phyloP scores from a whole-genome alignment of 1,140 invertebrate genomes.

The Caenorhabditis tropicalis region DNA sequence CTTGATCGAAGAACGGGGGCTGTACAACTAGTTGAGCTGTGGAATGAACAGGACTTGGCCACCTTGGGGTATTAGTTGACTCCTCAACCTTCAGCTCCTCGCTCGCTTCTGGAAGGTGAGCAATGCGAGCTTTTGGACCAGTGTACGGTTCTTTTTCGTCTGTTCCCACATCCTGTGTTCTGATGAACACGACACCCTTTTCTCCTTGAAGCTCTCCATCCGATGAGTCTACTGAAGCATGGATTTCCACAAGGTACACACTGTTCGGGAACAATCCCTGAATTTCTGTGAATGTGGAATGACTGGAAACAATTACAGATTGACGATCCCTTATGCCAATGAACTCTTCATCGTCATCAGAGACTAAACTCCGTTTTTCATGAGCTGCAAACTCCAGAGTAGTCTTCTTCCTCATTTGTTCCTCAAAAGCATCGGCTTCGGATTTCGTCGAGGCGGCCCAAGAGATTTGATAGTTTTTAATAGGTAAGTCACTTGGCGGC shows the following conservation, averaged over 20 bases:
- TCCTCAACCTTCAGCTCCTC: constrained; percentile 2
- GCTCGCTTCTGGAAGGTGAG: neutral
- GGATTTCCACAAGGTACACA: constrained; percentile 66
- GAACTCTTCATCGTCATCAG: constrained; percentile 56
- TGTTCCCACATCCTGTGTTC: neutral
- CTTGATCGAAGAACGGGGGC: constrained; percentile 33
- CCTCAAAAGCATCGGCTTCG: constrained; percentile 55
- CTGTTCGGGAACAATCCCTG: constrained; percentile 47
- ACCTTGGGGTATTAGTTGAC: neutral
- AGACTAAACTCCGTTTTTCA: constrained; percentile 48
- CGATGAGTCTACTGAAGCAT: constrained; percentile 63
- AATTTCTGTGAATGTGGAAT: constrained; percentile 32
- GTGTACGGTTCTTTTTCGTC: neutral
- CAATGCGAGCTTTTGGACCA: neutral
- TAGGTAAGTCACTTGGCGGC: constrained; percentile 65
- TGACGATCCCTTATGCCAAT: constrained; percentile 41
- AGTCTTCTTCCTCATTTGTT: constrained; percentile 53
- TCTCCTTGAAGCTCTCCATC: constrained; percentile 68
- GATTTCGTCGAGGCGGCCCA: constrained; percentile 34
- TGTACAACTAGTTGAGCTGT: constrained; percentile 8
- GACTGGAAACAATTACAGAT: constrained; percentile 45
- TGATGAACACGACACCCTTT: constrained; percentile 50
- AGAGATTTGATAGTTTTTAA: constrained; percentile 65
- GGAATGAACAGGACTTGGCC: neutral
- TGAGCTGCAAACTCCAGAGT: constrained; percentile 49